Base-by-base conservation (phyloP, 2,797 vertebrate species). In the Chromobotia macracanthus region DNA sequence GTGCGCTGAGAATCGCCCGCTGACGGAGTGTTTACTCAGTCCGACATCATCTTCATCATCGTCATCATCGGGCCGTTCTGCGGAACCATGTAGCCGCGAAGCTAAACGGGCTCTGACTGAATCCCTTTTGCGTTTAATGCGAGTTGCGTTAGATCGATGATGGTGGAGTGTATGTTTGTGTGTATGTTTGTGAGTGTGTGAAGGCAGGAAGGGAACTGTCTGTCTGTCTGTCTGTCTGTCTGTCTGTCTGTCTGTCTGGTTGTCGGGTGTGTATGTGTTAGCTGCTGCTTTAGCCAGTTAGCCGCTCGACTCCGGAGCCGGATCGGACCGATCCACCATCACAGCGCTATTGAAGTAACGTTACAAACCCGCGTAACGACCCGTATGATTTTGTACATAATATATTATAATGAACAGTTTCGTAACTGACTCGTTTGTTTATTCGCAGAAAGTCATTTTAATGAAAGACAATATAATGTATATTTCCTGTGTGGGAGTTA, bases 61-160 rank as follows among this genome's bases (percentile, higher is more conserved):
- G 25, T 65, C 48, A 55, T 31, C 60, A 9, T 46, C 69, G 69
- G 69, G 69, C 77, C 77, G 69, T 72, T 79, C 65, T 79, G 69
- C 77, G 77, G 48, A 79, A 66, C 77, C 69, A 12, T 23, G 50
- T 73, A 79, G 77, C 77, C 61, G 48, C 50, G 60, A 79, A 72
- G 77, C 77, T 79, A 79, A 72, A 7, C 23, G 23, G n/a, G 3
- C 25, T 35, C 18, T 56, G 35, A 65, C 19, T 19, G 50, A 55
- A 21, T 53, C 23, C 23, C 13, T 23, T 64, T 21, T 48, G 35
- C 21, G 28, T 46, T 72, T 65, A 56, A 50, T 23, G 48, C 16
- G 7, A 13, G 7, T 38, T 21, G 48, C 16, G 60, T 1, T 15
- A 15, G 16, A 58, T 72, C 12, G 12, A 72, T 25, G 21, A 21